phyloP scores from a whole-genome alignment of 2,113 vertebrate species.

The Chiloscyllium plagiosum region DNA sequence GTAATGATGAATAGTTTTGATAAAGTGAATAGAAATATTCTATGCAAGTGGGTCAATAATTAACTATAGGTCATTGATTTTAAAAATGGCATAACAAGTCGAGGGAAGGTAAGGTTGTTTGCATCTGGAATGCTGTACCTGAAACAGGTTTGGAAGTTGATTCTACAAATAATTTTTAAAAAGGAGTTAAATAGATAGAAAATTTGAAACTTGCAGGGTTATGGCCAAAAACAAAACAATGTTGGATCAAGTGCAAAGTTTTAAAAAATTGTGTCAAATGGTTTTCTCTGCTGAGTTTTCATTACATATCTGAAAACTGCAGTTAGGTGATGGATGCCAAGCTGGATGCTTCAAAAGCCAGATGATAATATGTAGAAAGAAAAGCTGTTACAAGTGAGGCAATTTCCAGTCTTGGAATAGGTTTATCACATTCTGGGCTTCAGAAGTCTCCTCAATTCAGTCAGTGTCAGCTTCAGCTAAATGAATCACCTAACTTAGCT shows the following conservation, averaged over 20 bases:
- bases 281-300: not conserved
- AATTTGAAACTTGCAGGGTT: not conserved
- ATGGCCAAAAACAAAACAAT: not conserved
- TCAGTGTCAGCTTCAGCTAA: not conserved
- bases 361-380: not conserved
- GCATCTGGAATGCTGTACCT: not conserved
- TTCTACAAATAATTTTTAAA: not conserved
- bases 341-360: not conserved
- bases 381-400: not conserved
- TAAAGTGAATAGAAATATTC: no score
- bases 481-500: no score
- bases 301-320: not conserved
- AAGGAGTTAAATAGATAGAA: not conserved
- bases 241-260: not conserved
- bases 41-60: no score
- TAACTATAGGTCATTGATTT: not conserved
- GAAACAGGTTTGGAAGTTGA: not conserved
- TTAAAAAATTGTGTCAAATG: not conserved
- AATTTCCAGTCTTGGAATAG: not conserved
- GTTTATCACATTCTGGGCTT: not conserved
- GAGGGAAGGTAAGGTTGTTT: not conserved
- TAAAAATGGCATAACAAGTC: not conserved
- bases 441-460: not conserved
- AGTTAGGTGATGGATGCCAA: not conserved
- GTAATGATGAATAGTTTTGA: no score